These are phyloP conservation scores for Riparia riparia DNA, from an alignment of 2,113 vertebrate genomes.

Conservation along the genomic window DNA sequence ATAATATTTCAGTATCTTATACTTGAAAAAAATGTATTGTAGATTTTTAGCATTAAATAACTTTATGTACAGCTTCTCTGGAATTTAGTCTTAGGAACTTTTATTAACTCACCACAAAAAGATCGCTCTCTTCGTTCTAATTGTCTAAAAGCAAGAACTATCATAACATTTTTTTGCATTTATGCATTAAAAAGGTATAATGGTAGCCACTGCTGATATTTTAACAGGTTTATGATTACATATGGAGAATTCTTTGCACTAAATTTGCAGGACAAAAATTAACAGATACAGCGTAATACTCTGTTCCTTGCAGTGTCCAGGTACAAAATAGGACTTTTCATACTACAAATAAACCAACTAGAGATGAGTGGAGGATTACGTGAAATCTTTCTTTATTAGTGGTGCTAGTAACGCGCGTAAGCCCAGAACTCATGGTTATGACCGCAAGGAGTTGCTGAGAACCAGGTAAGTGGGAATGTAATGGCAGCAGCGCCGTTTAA, in stretches of 20 bases:
- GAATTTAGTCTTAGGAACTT: slow-evolving; percentile 68
- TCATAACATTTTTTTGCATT: neutral
- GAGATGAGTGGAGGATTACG: slow-evolving; percentile 35
- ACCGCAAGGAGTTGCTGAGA: neutral
- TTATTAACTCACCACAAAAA: slow-evolving; percentile 59
- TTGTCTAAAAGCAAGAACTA: slow-evolving; percentile 44
- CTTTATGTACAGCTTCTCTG: slow-evolving; percentile 76
- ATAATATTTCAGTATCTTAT: slow-evolving; percentile 81
- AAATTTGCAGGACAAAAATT: slow-evolving; percentile 29
- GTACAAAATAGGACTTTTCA: neutral
- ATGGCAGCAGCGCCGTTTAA: neutral
- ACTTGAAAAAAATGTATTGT: slow-evolving; percentile 80
- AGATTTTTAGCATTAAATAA: slow-evolving; percentile 74
- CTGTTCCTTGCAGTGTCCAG: neutral
- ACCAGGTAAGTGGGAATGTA: neutral
- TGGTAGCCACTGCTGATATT: slow-evolving; percentile 41
- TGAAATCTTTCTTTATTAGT: slow-evolving; percentile 23
- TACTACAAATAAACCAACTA: neutral
- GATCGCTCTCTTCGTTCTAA: slow-evolving; percentile 43
- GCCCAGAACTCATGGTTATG: neutral
- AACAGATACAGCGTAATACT: neutral
- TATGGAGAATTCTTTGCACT: slow-evolving; percentile 56
- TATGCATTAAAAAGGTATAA: slow-evolving; percentile 8
- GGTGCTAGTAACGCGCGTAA: neutral
- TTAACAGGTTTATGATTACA: slow-evolving; percentile 48